Percentiles rank a stretch among this genome's conserved stretches.
Evolutionary conservation across 2,797 vertebrate genomes (phyloP).

Genomic region (Sebastes nivosus): DNA sequence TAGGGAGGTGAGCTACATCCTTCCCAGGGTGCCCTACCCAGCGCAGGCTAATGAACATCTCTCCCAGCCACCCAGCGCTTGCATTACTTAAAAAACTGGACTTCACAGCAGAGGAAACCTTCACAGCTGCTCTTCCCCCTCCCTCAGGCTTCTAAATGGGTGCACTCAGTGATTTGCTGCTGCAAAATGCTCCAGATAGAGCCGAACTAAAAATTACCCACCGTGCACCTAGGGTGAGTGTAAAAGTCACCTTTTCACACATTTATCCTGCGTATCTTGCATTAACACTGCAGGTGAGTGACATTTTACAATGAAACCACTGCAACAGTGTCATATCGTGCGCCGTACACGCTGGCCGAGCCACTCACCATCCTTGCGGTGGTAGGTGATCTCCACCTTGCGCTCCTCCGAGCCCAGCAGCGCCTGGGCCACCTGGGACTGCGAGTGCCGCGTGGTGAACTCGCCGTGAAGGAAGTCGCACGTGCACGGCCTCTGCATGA

Average conservation of each 20-base stretch:
- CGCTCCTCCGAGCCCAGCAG: slow-evolving; percentile 96
- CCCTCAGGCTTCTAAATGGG: slow-evolving; percentile 43
- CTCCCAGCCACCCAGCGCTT: slow-evolving; percentile 22
- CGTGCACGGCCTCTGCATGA: slow-evolving; percentile 98
- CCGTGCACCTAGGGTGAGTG: background rate
- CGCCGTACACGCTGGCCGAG: background rate
- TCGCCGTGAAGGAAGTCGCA: slow-evolving; percentile 98
- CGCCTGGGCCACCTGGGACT: slow-evolving; percentile 96
- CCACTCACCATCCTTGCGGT: slow-evolving; percentile 96
- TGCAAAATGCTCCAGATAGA: slow-evolving; percentile 55
- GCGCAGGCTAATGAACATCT: slow-evolving; percentile 57
- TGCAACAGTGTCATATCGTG: background rate
- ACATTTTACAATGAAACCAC: background rate
- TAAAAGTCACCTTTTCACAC: slow-evolving; percentile 14
- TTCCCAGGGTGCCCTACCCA: slow-evolving; percentile 21
- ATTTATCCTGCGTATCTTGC: background rate
- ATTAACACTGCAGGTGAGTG: background rate
- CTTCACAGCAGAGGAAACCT: slow-evolving; percentile 41
- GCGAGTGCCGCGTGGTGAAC: slow-evolving; percentile 91
- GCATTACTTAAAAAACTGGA: slow-evolving; percentile 56
- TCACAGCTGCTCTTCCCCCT: slow-evolving; percentile 31
- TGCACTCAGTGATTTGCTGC: slow-evolving; percentile 44
- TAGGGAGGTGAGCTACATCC: slow-evolving; percentile 64
- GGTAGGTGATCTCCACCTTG: slow-evolving; percentile 97
- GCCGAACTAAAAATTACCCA: slow-evolving; percentile 38